A percentile compares a stretch with the other conserved stretches of the same genome.
These are phyloP conservation scores for Parascotia fuliginaria DNA, from an alignment of 2,888 invertebrate species.

Conservation along the genomic window DNA sequence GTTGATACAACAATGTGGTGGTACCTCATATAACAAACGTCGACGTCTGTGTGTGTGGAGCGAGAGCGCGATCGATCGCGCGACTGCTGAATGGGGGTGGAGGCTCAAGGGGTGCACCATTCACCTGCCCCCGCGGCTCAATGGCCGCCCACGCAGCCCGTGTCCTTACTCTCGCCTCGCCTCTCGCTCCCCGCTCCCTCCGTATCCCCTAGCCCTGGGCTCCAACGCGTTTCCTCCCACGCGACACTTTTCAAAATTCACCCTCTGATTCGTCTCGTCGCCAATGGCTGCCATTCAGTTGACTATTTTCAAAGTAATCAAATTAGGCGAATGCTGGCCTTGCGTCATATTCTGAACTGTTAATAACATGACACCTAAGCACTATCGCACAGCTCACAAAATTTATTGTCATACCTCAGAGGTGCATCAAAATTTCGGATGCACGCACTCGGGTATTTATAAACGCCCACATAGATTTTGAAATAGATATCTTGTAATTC, in stretches of 20 bases:
- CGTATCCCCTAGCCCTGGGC: slow-evolving; percentile 45
- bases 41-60: slow-evolving; percentile 21
- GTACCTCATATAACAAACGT: slow-evolving; percentile 28
- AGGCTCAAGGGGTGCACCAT: slow-evolving; percentile 65
- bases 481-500: too few relatives aligned
- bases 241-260: slow-evolving; percentile 71
- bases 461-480: too few relatives aligned
- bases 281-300: slow-evolving; percentile 74
- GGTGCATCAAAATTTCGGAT: too few relatives aligned
- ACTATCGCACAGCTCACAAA: slow-evolving; percentile 1
- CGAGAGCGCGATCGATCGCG: slow-evolving; percentile 70
- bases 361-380: slow-evolving; percentile 37
- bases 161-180: slow-evolving; percentile 54
- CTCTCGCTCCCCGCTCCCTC: slow-evolving; percentile 37
- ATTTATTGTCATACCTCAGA: too few relatives aligned
- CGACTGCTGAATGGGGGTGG: slow-evolving; percentile 68
- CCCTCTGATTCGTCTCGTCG: slow-evolving; percentile 68
- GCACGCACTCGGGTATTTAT: too few relatives aligned
- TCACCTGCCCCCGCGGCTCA: slow-evolving; percentile 81
- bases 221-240: slow-evolving; percentile 73
- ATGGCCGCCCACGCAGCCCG: slow-evolving; percentile 79
- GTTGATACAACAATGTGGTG: slow-evolving; percentile 22
- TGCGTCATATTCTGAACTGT: slow-evolving; percentile 28
- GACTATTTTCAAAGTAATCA: slow-evolving; percentile 70
- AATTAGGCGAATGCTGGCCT: slow-evolving; percentile 52